Evolutionary conservation across 2,888 invertebrate species (phyloP).

Genomic region (Malthinus flaveolus): DNA sequence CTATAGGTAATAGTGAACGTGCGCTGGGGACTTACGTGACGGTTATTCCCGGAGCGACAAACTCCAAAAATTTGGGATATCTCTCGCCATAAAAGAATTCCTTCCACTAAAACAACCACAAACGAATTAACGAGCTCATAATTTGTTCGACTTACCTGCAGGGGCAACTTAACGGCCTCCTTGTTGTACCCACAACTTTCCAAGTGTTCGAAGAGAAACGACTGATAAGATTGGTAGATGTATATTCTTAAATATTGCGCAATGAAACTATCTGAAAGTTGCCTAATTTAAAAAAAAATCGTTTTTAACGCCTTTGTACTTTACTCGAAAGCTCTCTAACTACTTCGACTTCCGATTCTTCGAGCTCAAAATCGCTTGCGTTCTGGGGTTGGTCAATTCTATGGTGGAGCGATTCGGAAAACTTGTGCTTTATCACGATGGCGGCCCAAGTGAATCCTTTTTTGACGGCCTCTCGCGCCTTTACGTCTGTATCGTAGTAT

Average conservation of each 20-base stretch:
- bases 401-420: slow-evolving; percentile 66
- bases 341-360: slow-evolving; percentile 68
- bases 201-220: slow-evolving; percentile 69
- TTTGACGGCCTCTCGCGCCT: slow-evolving; percentile 68
- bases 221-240: slow-evolving; percentile 71
- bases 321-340: slow-evolving; percentile 85
- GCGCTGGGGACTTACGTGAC: slow-evolving; percentile 76
- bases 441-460: slow-evolving; percentile 77
- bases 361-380: slow-evolving; percentile 61
- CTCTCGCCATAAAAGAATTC: slow-evolving; percentile 74
- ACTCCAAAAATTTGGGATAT: slow-evolving; percentile 87
- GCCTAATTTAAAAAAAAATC: slow-evolving; percentile 5
- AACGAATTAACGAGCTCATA: background rate
- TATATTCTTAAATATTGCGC: slow-evolving; percentile 77
- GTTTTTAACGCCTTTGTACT: background rate
- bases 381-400: slow-evolving; percentile 58
- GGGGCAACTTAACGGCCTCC: slow-evolving; percentile 63
- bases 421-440: slow-evolving; percentile 65
- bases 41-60: slow-evolving; percentile 91
- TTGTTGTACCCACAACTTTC: slow-evolving; percentile 66
- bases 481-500: slow-evolving; percentile 54
- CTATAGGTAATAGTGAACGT: too few relatives aligned
- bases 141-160: slow-evolving; percentile 61
- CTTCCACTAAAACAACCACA: slow-evolving; percentile 60
- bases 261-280: slow-evolving; percentile 82